Evolutionary conservation across 2,797 vertebrate species (phyloP).

Genomic region (Esox masquinongy): DNA sequence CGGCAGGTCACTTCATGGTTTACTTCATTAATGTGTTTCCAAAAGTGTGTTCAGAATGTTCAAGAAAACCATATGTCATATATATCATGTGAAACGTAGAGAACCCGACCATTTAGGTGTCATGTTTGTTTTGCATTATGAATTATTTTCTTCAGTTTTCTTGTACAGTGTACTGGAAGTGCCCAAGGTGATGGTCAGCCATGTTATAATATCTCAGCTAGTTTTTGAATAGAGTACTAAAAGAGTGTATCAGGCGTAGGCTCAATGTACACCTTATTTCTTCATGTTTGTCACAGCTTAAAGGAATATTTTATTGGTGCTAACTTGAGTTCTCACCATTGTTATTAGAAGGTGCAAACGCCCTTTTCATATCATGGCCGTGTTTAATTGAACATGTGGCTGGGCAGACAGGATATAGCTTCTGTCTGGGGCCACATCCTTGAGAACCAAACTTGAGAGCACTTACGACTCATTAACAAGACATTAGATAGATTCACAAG

Average conservation of each 20-base stretch:
- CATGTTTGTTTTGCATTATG: background rate
- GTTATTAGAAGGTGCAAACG: background rate
- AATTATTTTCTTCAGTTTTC: background rate
- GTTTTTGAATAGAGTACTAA: background rate
- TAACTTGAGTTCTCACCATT: background rate
- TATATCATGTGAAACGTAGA: background rate
- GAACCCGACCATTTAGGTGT: background rate
- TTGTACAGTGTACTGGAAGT: background rate
- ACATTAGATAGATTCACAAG: slow-evolving; percentile 26
- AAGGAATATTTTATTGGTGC: background rate
- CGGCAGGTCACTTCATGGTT: background rate
- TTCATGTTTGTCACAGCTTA: background rate
- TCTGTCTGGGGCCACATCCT: slow-evolving; percentile 32
- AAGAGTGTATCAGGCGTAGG: background rate
- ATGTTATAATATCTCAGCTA: background rate
- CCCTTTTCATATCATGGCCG: background rate
- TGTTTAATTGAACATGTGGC: background rate
- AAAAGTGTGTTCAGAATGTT: background rate
- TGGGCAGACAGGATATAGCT: background rate
- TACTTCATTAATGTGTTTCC: background rate
- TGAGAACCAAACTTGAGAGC: slow-evolving; percentile 46
- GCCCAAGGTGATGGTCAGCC: background rate
- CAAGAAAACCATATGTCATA: background rate
- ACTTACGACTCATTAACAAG: slow-evolving; percentile 55
- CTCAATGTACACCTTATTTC: background rate